Evolutionary conservation across 2,888 invertebrate species (phyloP).

Genomic region (Callyntrura sp.): DNA sequence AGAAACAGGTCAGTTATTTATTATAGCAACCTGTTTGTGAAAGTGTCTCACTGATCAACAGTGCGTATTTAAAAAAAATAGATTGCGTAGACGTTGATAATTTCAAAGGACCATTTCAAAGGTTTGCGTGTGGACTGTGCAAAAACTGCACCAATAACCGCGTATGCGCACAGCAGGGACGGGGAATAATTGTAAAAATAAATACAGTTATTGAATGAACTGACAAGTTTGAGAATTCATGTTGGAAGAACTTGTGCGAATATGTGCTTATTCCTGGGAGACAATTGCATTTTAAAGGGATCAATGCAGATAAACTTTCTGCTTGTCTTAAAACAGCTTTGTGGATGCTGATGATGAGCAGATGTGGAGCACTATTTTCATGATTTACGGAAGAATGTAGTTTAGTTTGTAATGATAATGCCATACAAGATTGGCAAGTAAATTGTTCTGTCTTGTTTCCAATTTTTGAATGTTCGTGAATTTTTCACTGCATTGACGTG

Average conservation of each 20-base stretch:
- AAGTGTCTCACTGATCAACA: slow-evolving; percentile 48
- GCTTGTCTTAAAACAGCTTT: slow-evolving; percentile 39
- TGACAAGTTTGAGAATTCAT: slow-evolving; percentile 27
- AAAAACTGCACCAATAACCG: slow-evolving; percentile 13
- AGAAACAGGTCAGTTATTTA: slow-evolving; percentile 13
- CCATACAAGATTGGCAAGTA: slow-evolving; percentile 20
- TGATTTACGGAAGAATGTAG: slow-evolving; percentile 40
- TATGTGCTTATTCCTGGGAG: slow-evolving; percentile 39
- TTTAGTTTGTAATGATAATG: slow-evolving; percentile 21
- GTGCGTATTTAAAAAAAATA: not conserved
- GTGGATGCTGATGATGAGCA: slow-evolving; percentile 48
- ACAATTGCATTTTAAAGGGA: slow-evolving; percentile 39
- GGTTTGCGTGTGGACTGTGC: not conserved
- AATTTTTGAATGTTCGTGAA: slow-evolving; percentile 18
- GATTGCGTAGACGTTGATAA: not conserved
- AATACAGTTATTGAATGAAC: not conserved
- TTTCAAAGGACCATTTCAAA: slow-evolving; percentile 4
- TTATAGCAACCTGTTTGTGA: not conserved
- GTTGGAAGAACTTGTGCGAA: slow-evolving; percentile 44
- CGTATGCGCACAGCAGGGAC: not conserved
- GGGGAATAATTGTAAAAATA: not conserved
- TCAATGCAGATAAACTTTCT: not conserved
- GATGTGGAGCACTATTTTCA: slow-evolving; percentile 56
- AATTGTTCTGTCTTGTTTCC: not conserved
- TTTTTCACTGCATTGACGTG: slow-evolving; percentile 10